Conservation (phyloP, 1,140 invertebrate genomes). For the Scaptomyza pallida region DNA sequence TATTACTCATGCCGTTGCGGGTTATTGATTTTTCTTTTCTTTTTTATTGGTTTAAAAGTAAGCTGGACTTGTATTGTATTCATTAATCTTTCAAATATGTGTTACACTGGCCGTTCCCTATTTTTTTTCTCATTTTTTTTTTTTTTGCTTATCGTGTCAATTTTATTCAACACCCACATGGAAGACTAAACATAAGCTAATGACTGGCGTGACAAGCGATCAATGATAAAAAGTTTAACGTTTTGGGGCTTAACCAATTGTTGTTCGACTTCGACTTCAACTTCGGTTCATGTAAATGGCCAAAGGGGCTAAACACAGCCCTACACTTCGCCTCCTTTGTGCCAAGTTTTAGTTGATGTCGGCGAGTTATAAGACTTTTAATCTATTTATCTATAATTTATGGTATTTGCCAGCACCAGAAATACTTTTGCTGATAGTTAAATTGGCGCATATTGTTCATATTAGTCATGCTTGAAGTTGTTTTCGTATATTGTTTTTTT, state of each 20-base stretch:
- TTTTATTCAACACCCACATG: background rate
- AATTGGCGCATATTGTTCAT: slow-evolving; percentile 57
- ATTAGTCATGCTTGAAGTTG: slow-evolving; percentile 60
- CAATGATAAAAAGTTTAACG: slow-evolving; percentile 19
- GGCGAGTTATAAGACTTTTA: slow-evolving; percentile 31
- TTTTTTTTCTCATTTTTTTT: background rate
- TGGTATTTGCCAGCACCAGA: slow-evolving; percentile 46
- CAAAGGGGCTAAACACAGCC: background rate
- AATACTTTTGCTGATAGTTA: slow-evolving; percentile 34
- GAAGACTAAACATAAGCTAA: background rate
- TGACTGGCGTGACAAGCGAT: slow-evolving; percentile 21
- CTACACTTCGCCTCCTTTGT: background rate
- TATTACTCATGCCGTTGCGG: background rate
- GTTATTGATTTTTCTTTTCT: background rate
- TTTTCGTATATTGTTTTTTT: background rate
- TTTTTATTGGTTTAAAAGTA: too few species aligned
- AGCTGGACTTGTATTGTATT: background rate
- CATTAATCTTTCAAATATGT: background rate
- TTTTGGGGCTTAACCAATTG: slow-evolving; percentile 15
- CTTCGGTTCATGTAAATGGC: background rate
- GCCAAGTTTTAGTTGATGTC: background rate
- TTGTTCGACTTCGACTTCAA: slow-evolving; percentile 1
- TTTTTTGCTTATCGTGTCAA: background rate
- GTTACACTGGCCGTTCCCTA: background rate
- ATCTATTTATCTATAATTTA: slow-evolving; percentile 52